Evolutionary conservation across 2,888 invertebrate genomes (phyloP).

Genomic region (Osedax frankpressi): DNA sequence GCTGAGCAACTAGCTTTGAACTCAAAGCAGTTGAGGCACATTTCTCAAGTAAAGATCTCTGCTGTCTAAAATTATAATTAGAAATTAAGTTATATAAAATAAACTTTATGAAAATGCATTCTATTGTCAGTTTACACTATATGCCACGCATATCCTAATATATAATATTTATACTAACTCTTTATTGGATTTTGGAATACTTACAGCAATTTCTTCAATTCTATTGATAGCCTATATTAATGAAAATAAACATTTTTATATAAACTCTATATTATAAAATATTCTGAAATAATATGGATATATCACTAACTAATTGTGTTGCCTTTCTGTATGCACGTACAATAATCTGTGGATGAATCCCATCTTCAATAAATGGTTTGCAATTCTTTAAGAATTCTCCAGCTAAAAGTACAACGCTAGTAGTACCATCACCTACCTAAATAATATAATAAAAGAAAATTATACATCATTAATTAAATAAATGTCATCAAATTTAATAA

Average conservation of each 20-base stretch:
- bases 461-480: no score
- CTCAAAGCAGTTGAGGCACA: conserved; percentile 93
- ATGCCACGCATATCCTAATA: not conserved
- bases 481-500: no score
- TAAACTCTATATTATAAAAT: no score
- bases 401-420: conserved; percentile 85
- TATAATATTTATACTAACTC: conserved; percentile 38
- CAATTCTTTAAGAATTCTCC: conserved; percentile 87
- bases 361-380: conserved; percentile 90
- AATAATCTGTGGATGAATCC: conserved; percentile 82
- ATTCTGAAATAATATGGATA: no score
- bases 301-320: conserved; percentile 52
- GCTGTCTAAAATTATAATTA: conserved; percentile 35
- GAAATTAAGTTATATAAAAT: not conserved
- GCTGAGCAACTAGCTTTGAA: conserved; percentile 88
- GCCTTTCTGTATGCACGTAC: conserved; percentile 77
- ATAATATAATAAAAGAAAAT: no score
- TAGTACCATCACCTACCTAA: conserved; percentile 94
- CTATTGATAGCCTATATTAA: conserved; percentile 49
- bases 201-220: conserved; percentile 67
- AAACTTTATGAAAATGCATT: not conserved
- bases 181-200: conserved; percentile 36
- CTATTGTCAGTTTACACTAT: not conserved
- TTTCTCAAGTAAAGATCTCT: conserved; percentile 51
- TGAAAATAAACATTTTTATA: not conserved